These are phyloP conservation scores for Coreius guichenoti DNA, from an alignment of 2,797 vertebrate genomes.

Conservation along the genomic window DNA sequence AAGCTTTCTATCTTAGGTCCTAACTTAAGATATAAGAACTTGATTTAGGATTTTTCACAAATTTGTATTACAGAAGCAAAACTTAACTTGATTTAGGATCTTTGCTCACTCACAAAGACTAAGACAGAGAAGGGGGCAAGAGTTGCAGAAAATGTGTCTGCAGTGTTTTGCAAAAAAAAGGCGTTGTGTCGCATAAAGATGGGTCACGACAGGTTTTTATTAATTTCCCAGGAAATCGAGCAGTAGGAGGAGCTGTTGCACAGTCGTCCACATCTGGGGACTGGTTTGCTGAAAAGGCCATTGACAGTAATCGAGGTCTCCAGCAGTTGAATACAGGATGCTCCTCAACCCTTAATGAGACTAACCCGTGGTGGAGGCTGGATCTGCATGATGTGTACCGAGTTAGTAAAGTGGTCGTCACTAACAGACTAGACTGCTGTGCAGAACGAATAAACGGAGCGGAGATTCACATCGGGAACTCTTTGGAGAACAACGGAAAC, in stretches of 20 bases:
- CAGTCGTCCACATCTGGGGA: background rate
- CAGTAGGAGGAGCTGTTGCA: background rate
- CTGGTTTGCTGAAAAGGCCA: background rate
- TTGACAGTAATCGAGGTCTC: no score
- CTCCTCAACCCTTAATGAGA: background rate
- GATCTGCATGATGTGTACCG: background rate
- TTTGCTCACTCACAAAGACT: no score
- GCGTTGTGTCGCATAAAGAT: no score
- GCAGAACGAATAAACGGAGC: background rate
- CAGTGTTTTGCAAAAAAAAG: no score
- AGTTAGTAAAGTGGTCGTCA: background rate
- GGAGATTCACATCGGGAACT: background rate
- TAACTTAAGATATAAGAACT: no score
- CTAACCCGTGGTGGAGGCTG: slow-evolving; percentile 35
- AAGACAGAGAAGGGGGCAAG: no score
- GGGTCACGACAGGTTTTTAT: background rate
- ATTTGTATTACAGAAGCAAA: no score
- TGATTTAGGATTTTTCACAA: no score
- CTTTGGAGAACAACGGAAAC: slow-evolving; percentile 9
- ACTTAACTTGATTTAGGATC: no score
- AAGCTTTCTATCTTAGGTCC: no score
- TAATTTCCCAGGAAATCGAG: background rate
- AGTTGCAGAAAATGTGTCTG: no score
- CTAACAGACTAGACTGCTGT: background rate
- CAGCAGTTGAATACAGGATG: background rate